Conservation (phyloP, 2,113 vertebrate species). For the Rostratula benghalensis region DNA sequence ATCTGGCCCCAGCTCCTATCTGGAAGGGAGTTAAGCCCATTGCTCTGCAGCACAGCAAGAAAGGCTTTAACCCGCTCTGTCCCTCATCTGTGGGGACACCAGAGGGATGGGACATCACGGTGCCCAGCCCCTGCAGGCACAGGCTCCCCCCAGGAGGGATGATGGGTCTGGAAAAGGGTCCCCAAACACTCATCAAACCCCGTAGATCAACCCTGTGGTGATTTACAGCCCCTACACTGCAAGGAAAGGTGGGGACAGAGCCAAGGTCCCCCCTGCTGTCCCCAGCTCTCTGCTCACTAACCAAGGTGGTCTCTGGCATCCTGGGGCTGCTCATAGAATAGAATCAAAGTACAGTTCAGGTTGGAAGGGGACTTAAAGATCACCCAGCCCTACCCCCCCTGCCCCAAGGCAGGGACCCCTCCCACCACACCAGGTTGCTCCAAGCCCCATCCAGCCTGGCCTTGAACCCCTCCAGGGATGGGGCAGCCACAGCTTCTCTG, state of each 20-base stretch:
- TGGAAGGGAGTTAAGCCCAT: not conserved
- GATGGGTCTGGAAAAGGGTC: not conserved
- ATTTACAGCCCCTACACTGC: not conserved
- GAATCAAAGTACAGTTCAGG: not conserved
- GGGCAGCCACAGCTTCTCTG: not conserved
- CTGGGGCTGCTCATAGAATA: not conserved
- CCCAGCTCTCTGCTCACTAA: not conserved
- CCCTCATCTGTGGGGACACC: not conserved
- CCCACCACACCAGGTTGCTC: not conserved
- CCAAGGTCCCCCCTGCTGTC: accelerated
- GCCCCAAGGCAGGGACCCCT: not conserved
- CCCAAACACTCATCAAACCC: accelerated
- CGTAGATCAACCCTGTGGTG: accelerated
- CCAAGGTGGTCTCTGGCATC: not conserved
- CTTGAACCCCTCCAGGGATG: not conserved
- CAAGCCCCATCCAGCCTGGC: not conserved
- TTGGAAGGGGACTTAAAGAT: not conserved
- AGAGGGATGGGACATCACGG: accelerated
- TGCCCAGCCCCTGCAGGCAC: accelerated
- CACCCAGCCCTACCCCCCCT: not conserved
- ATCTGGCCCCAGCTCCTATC: not conserved
- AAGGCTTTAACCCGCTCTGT: not conserved
- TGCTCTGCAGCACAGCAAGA: not conserved
- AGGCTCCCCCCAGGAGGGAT: not conserved
- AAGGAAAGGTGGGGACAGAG: not conserved